These are phyloP conservation scores for Ophion ventricosus DNA, from an alignment of 2,888 invertebrate species.

Conservation along the genomic window DNA sequence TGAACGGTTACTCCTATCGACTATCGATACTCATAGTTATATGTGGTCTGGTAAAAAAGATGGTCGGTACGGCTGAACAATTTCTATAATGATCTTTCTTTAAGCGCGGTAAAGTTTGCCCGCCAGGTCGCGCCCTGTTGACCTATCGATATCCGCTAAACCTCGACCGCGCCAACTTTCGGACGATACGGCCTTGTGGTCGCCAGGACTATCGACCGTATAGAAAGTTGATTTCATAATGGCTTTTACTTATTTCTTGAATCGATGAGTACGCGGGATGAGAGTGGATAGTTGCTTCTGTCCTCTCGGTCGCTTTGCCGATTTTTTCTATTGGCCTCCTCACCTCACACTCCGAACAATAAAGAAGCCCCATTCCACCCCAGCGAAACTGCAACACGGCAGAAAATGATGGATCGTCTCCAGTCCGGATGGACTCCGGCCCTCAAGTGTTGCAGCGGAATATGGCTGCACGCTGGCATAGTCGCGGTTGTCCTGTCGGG, in stretches of 20 bases:
- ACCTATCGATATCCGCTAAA: slow-evolving; percentile 59
- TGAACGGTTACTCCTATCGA: slow-evolving; percentile 4
- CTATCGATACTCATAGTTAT: not conserved
- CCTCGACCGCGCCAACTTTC: not conserved
- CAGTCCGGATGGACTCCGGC: not conserved
- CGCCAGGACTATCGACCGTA: not conserved
- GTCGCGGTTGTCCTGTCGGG: not conserved
- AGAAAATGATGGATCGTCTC: not conserved
- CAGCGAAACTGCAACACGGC: not conserved
- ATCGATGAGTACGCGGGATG: not conserved
- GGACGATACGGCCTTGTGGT: not conserved
- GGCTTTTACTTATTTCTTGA: not conserved
- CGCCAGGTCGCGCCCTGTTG: slow-evolving; percentile 55
- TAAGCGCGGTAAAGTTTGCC: slow-evolving; percentile 54
- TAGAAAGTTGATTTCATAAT: slow-evolving; percentile 3
- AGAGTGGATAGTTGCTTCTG: too few species aligned
- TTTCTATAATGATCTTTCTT: slow-evolving; percentile 25
- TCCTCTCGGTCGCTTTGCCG: too few species aligned
- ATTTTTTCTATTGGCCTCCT: not conserved
- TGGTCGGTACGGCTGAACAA: not conserved
- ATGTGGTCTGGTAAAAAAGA: not conserved
- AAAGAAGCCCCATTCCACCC: not conserved
- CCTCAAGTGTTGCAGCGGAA: not conserved
- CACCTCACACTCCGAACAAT: not conserved
- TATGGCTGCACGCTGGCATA: not conserved